Percentiles rank a stretch among this genome's conserved stretches.
Evolutionary conservation across 2,113 vertebrate species (phyloP).

Genomic region (Ascaphus truei): DNA sequence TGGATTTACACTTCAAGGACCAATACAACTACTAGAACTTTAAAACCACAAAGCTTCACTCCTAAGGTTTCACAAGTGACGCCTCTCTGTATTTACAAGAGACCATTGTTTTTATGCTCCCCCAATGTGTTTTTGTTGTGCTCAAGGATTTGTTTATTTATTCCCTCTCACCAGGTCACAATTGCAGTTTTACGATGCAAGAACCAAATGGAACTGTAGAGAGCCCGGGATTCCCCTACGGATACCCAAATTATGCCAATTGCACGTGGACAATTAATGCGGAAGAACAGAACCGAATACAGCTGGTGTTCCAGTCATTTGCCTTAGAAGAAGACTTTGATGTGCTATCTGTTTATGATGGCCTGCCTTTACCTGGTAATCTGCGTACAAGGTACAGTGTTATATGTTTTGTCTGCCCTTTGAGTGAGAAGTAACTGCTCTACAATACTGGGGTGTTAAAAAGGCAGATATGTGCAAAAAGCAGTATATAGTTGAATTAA

Average conservation of each 20-base stretch:
- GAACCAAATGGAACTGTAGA: constrained; percentile 94
- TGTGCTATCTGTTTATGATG: constrained; percentile 90
- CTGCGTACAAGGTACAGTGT: constrained; percentile 80
- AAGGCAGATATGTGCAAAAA: too few relatives aligned
- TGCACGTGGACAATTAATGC: constrained; percentile 95
- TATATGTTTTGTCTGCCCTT: constrained; percentile 11
- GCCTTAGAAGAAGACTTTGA: constrained; percentile 97
- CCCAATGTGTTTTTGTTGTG: too few relatives aligned
- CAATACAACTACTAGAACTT: too few relatives aligned
- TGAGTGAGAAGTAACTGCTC: too few relatives aligned
- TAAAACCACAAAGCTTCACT: too few relatives aligned
- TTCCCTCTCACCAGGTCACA: constrained; percentile 79
- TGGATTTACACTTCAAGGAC: too few relatives aligned
- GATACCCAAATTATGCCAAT: constrained; percentile 98
- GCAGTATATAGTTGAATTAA: too few relatives aligned
- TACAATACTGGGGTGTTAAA: too few relatives aligned
- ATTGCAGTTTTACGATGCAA: constrained; percentile 87
- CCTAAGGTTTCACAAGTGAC: too few relatives aligned
- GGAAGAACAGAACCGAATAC: constrained; percentile 90
- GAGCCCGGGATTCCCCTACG: constrained; percentile 94
- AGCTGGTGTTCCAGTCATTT: constrained; percentile 96
- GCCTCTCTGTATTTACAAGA: too few relatives aligned
- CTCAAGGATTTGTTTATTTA: not conserved
- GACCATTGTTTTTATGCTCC: too few relatives aligned
- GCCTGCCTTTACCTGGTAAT: constrained; percentile 81